phyloP scores from a whole-genome alignment of 1,140 invertebrate genomes.

The Zaprionus kolodkinae region DNA sequence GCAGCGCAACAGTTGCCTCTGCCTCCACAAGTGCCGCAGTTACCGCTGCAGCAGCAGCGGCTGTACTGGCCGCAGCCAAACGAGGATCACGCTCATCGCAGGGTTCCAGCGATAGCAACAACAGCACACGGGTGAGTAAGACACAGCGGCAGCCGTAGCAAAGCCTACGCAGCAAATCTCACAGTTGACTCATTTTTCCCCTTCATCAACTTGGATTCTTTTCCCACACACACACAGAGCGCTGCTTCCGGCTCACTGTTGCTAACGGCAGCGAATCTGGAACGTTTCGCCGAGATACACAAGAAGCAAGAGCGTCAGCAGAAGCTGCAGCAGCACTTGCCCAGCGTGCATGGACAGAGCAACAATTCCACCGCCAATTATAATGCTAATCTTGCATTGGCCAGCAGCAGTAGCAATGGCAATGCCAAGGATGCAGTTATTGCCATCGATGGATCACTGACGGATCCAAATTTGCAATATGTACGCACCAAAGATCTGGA shows the following conservation, averaged over 20 bases:
- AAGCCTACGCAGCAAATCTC: not conserved
- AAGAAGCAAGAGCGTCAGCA: constrained; percentile 84
- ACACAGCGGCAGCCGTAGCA: too few relatives aligned
- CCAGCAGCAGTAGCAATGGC: constrained; percentile 21
- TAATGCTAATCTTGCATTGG: constrained; percentile 72
- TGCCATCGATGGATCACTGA: constrained; percentile 56
- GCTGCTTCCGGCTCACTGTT: constrained; percentile 91
- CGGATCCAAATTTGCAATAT: constrained; percentile 77
- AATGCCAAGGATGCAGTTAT: constrained; percentile 71
- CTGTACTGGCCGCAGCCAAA: constrained; percentile 71
- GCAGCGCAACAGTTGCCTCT: constrained; percentile 35
- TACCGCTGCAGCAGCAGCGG: constrained; percentile 73
- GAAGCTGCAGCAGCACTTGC: constrained; percentile 64
- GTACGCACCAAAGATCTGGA: constrained; percentile 86
- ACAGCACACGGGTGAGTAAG: constrained; percentile 90
- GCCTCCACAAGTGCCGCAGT: constrained; percentile 82
- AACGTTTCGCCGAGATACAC: constrained; percentile 88
- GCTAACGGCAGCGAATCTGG: constrained; percentile 90
- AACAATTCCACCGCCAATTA: constrained; percentile 61
- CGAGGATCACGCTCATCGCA: constrained; percentile 90
- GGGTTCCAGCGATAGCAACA: constrained; percentile 89
- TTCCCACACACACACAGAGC: constrained; percentile 87
- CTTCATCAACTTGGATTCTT: not conserved
- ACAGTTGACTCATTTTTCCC: constrained; percentile 46
- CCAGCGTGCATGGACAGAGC: constrained; percentile 73